Evolutionary conservation across 2,113 vertebrate species (phyloP).

Genomic region (Todiramphus saurophagus): DNA sequence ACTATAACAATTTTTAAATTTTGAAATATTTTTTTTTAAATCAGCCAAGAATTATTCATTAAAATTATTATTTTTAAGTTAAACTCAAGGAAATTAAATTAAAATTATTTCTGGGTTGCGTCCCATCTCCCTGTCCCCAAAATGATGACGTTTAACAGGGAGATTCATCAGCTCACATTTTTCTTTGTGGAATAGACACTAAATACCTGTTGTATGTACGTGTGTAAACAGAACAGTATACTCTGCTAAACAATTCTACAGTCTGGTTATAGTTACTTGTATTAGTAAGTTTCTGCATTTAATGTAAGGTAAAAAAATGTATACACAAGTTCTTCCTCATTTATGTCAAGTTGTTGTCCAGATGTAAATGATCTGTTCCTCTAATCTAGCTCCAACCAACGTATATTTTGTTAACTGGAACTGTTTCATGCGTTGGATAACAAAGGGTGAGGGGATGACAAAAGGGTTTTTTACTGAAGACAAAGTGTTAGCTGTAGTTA

Average conservation of each 20-base stretch:
- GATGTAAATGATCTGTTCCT: neutral
- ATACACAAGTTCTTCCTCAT: neutral
- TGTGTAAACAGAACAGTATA: neutral
- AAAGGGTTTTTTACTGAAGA: neutral
- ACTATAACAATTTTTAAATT: neutral
- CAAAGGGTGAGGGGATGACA: neutral
- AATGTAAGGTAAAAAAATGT: neutral
- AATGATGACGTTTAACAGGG: neutral
- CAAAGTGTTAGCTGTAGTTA: neutral
- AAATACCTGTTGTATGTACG: neutral
- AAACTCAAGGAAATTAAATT: neutral
- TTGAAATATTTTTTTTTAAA: neutral
- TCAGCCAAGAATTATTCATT: neutral
- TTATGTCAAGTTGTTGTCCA: rapidly evolving
- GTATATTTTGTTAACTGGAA: neutral
- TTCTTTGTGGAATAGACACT: neutral
- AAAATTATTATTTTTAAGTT: neutral
- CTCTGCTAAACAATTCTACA: neutral
- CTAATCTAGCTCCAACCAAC: neutral
- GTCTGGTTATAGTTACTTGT: neutral
- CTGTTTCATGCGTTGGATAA: neutral
- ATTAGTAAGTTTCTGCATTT: neutral
- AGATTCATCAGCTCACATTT: neutral
- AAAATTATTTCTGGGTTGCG: neutral
- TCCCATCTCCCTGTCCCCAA: neutral